A percentile compares a stretch with the other conserved stretches of the same genome.
Conservation (phyloP, 2,113 vertebrate genomes). For the Peromyscus maniculatus region DNA sequence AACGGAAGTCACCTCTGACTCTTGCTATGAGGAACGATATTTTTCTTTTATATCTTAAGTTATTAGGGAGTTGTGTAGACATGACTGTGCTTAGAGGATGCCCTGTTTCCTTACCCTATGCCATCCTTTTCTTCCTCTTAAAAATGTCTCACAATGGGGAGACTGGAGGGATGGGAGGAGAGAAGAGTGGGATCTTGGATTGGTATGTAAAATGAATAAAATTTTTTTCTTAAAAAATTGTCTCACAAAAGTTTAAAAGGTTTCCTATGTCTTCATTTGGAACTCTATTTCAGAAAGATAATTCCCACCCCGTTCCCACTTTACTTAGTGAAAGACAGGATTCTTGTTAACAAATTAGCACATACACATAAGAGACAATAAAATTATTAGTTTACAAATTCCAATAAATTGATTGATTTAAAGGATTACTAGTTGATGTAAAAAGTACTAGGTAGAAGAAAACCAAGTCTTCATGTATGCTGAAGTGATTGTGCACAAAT, state of each 20-base stretch:
- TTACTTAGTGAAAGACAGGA: not conserved
- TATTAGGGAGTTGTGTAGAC: not conserved
- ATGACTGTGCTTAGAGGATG: not conserved
- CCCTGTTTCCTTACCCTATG: not conserved
- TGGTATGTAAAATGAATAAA: too few relatives aligned
- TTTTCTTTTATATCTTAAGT: not conserved
- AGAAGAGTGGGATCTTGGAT: too few relatives aligned
- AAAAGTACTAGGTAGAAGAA: not conserved
- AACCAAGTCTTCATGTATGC: not conserved
- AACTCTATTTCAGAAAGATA: slow-evolving; percentile 44
- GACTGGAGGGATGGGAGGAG: too few relatives aligned
- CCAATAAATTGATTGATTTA: slow-evolving; percentile 21
- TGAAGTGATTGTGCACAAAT: not conserved
- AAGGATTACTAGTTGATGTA: not conserved
- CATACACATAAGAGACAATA: not conserved
- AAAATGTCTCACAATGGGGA: not conserved
- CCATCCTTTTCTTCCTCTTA: not conserved
- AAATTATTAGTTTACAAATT: slow-evolving; percentile 30
- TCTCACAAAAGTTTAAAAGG: not conserved
- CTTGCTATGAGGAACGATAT: not conserved
- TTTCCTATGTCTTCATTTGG: slow-evolving; percentile 38
- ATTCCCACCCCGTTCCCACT: not conserved
- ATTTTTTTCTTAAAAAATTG: not conserved
- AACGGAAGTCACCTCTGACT: slow-evolving; percentile 31
- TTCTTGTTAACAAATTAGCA: not conserved